Evolutionary conservation across 2,113 vertebrate species (phyloP).

Genomic region (Toxotes chatareus): DNA sequence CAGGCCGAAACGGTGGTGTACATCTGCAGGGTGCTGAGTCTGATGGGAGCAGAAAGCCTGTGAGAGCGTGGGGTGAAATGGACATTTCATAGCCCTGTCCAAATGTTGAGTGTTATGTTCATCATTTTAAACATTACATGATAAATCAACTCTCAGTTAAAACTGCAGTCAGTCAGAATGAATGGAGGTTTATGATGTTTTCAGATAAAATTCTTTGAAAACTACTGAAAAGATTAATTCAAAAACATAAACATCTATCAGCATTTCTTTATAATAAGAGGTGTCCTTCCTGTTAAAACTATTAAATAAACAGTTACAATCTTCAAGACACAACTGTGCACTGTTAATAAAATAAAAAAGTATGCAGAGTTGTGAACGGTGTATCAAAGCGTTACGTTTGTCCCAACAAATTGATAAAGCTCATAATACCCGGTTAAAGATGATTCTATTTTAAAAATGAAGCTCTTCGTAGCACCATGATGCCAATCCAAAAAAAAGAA

Average conservation of each 20-base stretch:
- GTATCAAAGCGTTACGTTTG: background rate
- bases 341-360: background rate
- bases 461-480: too few species aligned
- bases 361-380: background rate
- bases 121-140: conserved; percentile 10
- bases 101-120: conserved; percentile 19
- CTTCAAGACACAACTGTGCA: too few species aligned
- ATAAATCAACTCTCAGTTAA: conserved; percentile 9
- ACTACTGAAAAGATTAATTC: background rate
- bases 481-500: background rate
- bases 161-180: background rate
- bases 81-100: background rate
- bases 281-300: background rate
- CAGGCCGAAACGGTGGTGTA: background rate
- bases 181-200: background rate
- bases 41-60: background rate
- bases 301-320: background rate
- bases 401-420: background rate
- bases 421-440: background rate
- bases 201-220: background rate
- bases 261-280: background rate
- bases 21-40: background rate
- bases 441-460: background rate
- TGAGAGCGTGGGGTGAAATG: background rate
- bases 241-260: background rate